These are phyloP conservation scores for Paralichthys olivaceus DNA, from an alignment of 2,113 vertebrate genomes.

Conservation along the genomic window DNA sequence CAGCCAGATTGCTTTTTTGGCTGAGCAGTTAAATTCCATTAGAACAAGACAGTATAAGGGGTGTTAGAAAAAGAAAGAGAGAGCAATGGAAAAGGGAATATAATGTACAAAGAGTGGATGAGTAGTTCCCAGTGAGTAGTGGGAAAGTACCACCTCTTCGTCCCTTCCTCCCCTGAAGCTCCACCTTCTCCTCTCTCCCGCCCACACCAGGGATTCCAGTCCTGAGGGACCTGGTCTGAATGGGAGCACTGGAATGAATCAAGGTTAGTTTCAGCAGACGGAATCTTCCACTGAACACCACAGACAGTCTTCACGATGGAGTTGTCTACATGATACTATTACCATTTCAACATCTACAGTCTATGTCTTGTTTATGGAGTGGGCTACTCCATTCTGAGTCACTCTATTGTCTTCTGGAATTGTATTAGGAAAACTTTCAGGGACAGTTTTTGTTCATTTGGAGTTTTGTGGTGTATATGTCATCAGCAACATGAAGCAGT, in stretches of 20 bases:
- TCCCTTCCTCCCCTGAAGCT: background rate
- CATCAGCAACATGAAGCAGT: constrained; percentile 58
- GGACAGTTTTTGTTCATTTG: constrained; percentile 46
- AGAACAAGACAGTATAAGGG: background rate
- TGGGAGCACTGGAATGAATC: constrained; percentile 42
- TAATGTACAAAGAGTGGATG: constrained; percentile 13
- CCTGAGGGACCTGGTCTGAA: constrained; percentile 41
- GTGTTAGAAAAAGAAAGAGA: background rate
- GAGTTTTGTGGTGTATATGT: constrained; percentile 52
- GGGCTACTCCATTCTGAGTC: constrained; percentile 16
- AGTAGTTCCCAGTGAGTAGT: constrained; percentile 33
- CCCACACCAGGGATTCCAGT: constrained; percentile 34
- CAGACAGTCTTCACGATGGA: background rate
- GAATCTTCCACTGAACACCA: constrained; percentile 20
- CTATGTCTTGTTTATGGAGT: constrained; percentile 42
- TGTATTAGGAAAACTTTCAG: constrained; percentile 39
- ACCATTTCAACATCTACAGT: constrained; percentile 15
- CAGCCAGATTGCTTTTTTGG: background rate
- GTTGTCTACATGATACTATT: constrained; percentile 24
- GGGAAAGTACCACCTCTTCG: constrained; percentile 44
- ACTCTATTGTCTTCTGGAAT: constrained; percentile 43
- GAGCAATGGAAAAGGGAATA: constrained; percentile 5
- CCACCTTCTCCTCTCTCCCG: constrained; percentile 24
- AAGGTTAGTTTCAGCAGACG: background rate
- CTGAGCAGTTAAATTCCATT: background rate